Evolutionary conservation across 2,797 vertebrate genomes (phyloP), one percentile per base, ranked within the genome.

Genomic region (Philypnodon macrostomus): DNA sequence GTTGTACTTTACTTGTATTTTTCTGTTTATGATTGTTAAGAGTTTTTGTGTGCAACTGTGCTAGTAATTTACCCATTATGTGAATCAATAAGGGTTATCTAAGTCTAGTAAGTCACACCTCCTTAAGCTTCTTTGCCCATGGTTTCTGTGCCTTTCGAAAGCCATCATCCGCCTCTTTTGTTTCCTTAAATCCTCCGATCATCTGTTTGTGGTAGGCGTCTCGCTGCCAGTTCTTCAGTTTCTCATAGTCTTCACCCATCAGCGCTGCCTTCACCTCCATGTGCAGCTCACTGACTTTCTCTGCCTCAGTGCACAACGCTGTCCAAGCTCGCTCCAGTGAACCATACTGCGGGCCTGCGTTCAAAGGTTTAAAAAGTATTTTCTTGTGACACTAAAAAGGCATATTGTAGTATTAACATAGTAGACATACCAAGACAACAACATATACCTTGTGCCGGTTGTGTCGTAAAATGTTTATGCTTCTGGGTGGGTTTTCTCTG

Each of bases 131-230:
- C 89, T 98, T 99, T 48, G 94, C 93, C 96, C 96, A 99, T 48
- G 96, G 96, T 82, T 99, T 99, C 85, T 99, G 96, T 6, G 96
- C 96, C 84, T 97, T 99, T 71, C 96, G 92, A 81, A 97, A 99
- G 55, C 95, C 90, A 6, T 99, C 96, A 1, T 99, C 96, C 0
- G 96, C 93, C 79, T 99, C 96, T 69, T 97, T 97, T 9, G 95
- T 96, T 86, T 98, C 95, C 81, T 97, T 98, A 77, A 94, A 98
- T 78, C 96, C 92, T 0, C 95, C 96, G 29, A 99, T 99, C 94
- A 99, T 98, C 90, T 99, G 96, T 63, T 97, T 99, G 87, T 99
- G 96, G 79, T 91, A 98, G 53, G 91, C 86, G 32, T 99, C 96
- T 69, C 93, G 94, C 90, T 98, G 96, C 96, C 96, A 99, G 85